Evolutionary conservation across 2,797 vertebrate species (phyloP), one percentile per base, ranked within the genome.

Genomic region (Poecilia picta): DNA sequence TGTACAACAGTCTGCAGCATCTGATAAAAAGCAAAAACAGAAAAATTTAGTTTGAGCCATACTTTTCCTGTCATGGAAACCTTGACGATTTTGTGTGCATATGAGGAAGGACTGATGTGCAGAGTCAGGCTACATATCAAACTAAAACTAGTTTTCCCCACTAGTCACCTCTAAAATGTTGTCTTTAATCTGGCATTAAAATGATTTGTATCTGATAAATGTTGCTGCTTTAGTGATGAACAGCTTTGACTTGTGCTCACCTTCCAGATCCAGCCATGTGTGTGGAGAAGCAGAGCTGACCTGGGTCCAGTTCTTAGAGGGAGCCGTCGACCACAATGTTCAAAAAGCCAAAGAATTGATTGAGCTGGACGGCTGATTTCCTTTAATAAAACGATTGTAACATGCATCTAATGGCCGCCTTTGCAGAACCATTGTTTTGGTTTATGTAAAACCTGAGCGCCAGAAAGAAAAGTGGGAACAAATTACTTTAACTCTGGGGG

Each of bases 261-360:
- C 2, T 2, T 15, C 0, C 93, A 99, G 98, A 95, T 94, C 93
- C 71, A 97, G 96, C 92, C 97, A 98, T 5, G 94, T 97, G 39
- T 97, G 96, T n/a, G 93, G 91, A n/a, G 95, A 97, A 18, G 91
- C 96, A 0, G 97, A 98, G 83, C 94, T 96, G 87, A 93, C 90
- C 92, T 98, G 97, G 98, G 95, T 98, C 76, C 95, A 96, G 91
- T 98, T 98, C 91, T 95, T 98, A 73, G 84, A 92, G 0, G 95
- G 90, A 77, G 97, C 97, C 0, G 85, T 98, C 11, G 95, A 97
- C 62, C 97, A 98, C 90, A 98, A 98, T 91, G 96, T 98, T 94
- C 94, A 96, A 84, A 98, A 97, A 93, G 92, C 97, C 92, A 96
- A 93, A 92, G 91, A 90, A 62, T 92, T 97, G 13, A 96, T 97